phyloP scores from a whole-genome alignment of 2,797 vertebrate species.

The Tachyglossus aculeatus region DNA sequence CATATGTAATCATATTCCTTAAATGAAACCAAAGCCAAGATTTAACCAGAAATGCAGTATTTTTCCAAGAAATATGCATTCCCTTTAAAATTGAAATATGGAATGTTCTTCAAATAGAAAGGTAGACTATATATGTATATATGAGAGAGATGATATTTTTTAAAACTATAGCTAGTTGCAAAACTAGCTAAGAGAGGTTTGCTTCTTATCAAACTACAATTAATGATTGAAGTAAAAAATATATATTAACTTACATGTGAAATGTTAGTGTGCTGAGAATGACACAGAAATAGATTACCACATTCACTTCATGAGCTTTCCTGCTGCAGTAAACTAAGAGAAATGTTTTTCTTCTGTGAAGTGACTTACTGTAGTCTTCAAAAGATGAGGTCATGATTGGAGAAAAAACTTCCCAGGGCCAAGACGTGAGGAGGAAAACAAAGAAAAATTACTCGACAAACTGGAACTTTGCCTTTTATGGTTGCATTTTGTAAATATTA shows the following conservation, averaged over 20 bases:
- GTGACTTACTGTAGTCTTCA: constrained; percentile 27
- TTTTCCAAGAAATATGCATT: no score
- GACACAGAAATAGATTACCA: neutral
- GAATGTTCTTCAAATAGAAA: no score
- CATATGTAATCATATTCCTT: constrained; percentile 27
- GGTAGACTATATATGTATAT: rapidly evolving
- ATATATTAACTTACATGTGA: no score
- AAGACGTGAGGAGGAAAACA: neutral
- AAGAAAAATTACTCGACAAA: constrained; percentile 36
- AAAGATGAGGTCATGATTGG: constrained; percentile 35
- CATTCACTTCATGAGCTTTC: neutral
- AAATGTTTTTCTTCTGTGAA: neutral
- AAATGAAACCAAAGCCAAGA: neutral
- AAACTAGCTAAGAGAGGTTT: no score
- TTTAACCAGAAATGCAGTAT: constrained; percentile 7
- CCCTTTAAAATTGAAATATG: no score
- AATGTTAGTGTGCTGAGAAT: neutral
- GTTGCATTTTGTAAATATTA: constrained; percentile 21
- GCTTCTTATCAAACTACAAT: no score
- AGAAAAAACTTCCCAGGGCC: constrained; percentile 36
- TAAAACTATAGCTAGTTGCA: no score
- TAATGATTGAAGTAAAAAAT: no score
- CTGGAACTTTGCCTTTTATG: constrained; percentile 38
- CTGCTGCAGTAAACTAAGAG: constrained; percentile 13
- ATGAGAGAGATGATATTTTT: neutral